Conservation (phyloP, 1,140 invertebrate genomes). For the Pentalonia nigronervosa region DNA sequence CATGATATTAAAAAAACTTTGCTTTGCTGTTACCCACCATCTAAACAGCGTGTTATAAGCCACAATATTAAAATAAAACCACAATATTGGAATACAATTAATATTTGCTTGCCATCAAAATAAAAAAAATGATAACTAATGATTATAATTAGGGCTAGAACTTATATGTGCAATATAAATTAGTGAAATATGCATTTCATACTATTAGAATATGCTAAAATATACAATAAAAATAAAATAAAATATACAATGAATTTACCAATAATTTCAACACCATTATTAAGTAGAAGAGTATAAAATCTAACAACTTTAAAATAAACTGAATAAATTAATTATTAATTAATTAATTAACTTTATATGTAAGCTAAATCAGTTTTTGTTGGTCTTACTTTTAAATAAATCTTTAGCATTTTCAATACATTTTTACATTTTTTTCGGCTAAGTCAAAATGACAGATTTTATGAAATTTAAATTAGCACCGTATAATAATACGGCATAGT, state of each 20-base stretch:
- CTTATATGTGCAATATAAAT: too few relatives aligned
- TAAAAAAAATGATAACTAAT: constrained; percentile 14
- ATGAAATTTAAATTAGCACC: neutral
- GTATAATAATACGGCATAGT: neutral
- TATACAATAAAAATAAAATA: neutral
- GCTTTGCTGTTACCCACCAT: too few relatives aligned
- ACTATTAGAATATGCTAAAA: neutral
- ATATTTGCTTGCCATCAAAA: constrained; percentile 62
- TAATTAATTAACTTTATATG: neutral
- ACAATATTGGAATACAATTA: neutral
- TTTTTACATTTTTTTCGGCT: neutral
- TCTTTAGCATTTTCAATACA: neutral
- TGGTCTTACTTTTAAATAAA: neutral
- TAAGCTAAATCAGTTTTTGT: neutral
- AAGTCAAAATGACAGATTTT: neutral
- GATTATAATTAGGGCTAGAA: constrained; percentile 35
- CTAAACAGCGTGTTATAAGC: neutral
- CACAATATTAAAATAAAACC: too few relatives aligned
- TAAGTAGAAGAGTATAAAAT: neutral
- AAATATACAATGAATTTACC: too few relatives aligned
- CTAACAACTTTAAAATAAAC: neutral
- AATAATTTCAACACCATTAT: neutral
- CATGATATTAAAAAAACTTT: neutral
- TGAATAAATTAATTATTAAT: too few relatives aligned
- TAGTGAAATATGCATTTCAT: too few relatives aligned